A percentile compares a stretch with the other conserved stretches of the same genome.
Evolutionary conservation across 2,113 vertebrate genomes (phyloP).

Genomic region (Blennius ocellaris): DNA sequence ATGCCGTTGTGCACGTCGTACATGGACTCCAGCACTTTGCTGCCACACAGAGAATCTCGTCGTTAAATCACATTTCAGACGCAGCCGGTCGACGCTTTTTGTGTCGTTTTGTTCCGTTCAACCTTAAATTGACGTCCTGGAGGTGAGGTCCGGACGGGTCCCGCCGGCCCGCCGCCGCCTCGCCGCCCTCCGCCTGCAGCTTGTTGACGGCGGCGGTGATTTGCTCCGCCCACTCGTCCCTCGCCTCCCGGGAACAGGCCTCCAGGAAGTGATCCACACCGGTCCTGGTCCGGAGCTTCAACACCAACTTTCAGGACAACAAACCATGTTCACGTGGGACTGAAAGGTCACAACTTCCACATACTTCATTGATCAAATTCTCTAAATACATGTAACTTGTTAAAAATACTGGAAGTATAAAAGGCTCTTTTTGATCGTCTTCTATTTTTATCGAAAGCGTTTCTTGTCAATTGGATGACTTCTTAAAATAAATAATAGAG

Average conservation of each 20-base stretch:
- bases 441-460: too few relatives aligned
- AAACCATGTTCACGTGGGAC: too few relatives aligned
- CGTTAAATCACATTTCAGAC: not conserved
- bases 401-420: too few relatives aligned
- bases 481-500: too few relatives aligned
- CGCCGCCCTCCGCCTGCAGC: constrained; percentile 76
- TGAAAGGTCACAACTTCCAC: too few relatives aligned
- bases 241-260: constrained; percentile 91
- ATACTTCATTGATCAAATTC: too few relatives aligned
- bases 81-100: not conserved
- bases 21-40: constrained; percentile 92
- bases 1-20: constrained; percentile 88
- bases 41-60: constrained; percentile 41
- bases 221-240: constrained; percentile 92
- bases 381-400: too few relatives aligned
- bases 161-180: constrained; percentile 65
- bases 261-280: constrained; percentile 91
- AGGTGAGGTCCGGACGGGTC: constrained; percentile 79
- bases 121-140: constrained; percentile 90
- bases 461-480: too few relatives aligned
- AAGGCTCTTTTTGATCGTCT: too few relatives aligned
- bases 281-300: constrained; percentile 89
- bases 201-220: constrained; percentile 86
- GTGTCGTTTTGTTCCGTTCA: constrained; percentile 39
- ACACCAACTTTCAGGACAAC: constrained; percentile 88